Base-by-base conservation (phyloP, 2,113 vertebrate genomes). In the Canis aureus region DNA sequence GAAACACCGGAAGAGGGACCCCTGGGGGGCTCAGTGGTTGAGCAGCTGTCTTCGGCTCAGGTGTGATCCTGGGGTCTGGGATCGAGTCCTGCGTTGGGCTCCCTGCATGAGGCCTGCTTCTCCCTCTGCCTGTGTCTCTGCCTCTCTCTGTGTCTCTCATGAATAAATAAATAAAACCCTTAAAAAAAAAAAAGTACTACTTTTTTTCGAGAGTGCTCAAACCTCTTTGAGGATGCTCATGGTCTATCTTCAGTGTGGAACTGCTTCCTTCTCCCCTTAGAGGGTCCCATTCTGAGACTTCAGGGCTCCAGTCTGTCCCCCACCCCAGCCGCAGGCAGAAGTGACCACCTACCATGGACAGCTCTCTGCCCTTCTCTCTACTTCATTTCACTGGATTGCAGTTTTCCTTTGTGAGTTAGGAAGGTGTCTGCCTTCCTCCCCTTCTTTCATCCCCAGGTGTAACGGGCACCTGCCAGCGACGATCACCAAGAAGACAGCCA, bases 401-500 rank as follows among this genome's bases (percentile, higher is more conserved):
- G 2, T 32, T 7, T 17, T 57, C 74, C 23, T 60, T 62, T 57
- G 23, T 43, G 49, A 67, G 25, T 49, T 73, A 51, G 20, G 66
- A 22, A 62, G 0, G 29, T n/a, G 15, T 35, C 80, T 90, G 35
- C 7, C 19, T 93, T 11, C 25, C 19, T 93, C 8, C 25, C 23
- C n/a, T 53, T 35, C 55, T 49, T n/a, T 35, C 55, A 86, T 23
- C 60, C 35, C 2, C 10, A 43, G 43, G 43, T 43, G 2, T 35
- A 23, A 29, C 12, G 74, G 78, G 23, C 20, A 15, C 32, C 8
- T 89, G 19, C 8, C 2, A 57, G 64, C 32, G 66, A 3, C 35
- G 38, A 25, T 1, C 27, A n/a, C 69, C 62, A 11, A 20, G 2
- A 10, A 27, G 2, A 55, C 12, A 0, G 17, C 6, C 22, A 8